Conservation (phyloP, 2,113 vertebrate genomes). For the Protobothrops flavoviridis region DNA sequence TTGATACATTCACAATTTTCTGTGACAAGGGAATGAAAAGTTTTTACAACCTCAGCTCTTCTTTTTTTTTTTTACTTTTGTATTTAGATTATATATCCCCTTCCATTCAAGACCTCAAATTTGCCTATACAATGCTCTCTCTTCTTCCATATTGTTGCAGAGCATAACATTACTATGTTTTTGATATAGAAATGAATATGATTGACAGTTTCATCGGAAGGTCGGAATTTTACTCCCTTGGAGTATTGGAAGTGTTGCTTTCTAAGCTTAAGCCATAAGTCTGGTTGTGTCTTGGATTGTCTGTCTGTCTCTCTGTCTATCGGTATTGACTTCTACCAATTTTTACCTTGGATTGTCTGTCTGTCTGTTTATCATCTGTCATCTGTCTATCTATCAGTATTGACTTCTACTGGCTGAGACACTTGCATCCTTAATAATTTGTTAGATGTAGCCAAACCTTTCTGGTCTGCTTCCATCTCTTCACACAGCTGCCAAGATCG, state of each 20-base stretch:
- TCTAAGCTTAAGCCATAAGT: background rate
- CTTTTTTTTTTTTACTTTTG: no score
- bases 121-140: background rate
- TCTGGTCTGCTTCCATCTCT: background rate
- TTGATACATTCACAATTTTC: background rate
- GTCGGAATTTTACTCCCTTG: background rate
- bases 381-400: no score
- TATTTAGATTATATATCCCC: background rate
- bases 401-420: background rate
- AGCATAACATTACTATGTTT: background rate
- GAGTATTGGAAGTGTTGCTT: background rate
- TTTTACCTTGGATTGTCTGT: no score
- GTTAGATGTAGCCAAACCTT: background rate
- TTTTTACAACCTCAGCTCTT: background rate
- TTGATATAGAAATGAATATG: background rate
- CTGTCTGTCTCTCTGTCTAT: no score
- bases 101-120: background rate
- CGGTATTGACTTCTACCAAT: no score
- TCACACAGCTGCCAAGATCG: conserved; percentile 83
- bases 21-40: background rate
- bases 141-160: background rate
- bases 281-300: background rate
- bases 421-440: background rate
- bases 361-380: no score
- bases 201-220: background rate